Evolutionary conservation across 2,888 invertebrate species (phyloP), one percentile per base, ranked within the genome.

Genomic region (Agriopis aurantiaria): DNA sequence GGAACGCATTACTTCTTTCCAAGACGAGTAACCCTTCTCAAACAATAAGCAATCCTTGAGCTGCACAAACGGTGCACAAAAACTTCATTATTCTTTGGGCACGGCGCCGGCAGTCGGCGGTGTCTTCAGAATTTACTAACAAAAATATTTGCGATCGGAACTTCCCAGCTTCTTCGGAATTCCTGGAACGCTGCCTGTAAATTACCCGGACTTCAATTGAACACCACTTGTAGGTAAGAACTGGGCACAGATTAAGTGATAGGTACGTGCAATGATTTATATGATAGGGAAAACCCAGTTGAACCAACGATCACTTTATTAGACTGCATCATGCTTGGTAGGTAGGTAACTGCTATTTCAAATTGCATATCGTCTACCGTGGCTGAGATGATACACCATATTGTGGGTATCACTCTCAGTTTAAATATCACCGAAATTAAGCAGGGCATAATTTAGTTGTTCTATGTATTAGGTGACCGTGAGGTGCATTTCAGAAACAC

Each of bases 111-210:
- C 14, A 65, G 64, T 55, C 63, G 61, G 60, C 71, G 60, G 62
- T 58, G 70, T 66, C 59, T 63, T 45, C 49, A 82, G 80, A 82
- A 83, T 81, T 85, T 80, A 85, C 76, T 73, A 82, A 81, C 76
- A 83, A 84, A 85, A 88, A 86, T 84, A 86, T 87, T 88, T 87
- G 84, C 83, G 82, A 84, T 85, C 78, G 82, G 85, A 84, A 87
- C 78, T 82, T 82, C 81, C 83, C 79, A 77, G 82, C 71, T 75
- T 71, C 58, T 61, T 74, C 86, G 85, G 85, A 88, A 86, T 88
- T 82, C 86, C 86, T 77, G 56, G 69, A 65, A 73, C 66, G 77
- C 83, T 85, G 84, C 85, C 84, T 85, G 86, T 65, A 78, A n/a
- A 79, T 73, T 81, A 84, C 73, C 80, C 82, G 78, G 78, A 82